Evolutionary conservation across 2,797 vertebrate genomes (phyloP).

Genomic region (Chrosomus eos): DNA sequence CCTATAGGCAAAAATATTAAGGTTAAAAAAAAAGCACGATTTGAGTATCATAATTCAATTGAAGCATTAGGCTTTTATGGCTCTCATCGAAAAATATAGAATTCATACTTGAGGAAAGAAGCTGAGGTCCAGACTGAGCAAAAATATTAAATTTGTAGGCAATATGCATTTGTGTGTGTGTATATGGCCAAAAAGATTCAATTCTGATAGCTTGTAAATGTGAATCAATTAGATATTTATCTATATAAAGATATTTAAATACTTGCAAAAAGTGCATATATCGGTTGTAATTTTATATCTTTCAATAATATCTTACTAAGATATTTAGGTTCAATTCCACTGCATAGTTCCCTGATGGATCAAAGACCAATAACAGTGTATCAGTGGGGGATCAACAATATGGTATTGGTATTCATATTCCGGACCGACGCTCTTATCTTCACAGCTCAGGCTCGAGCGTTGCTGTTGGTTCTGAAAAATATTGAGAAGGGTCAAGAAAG

Average conservation of each 20-base stretch:
- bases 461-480: neutral
- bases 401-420: neutral
- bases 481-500: neutral
- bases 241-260: neutral
- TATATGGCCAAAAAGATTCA: neutral
- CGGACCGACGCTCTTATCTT: neutral
- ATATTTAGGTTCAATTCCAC: neutral
- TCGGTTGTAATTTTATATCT: neutral
- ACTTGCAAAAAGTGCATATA: neutral
- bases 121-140: neutral
- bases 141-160: neutral
- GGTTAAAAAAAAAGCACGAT: too few relatives aligned
- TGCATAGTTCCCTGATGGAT: neutral
- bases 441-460: neutral
- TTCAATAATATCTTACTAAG: neutral
- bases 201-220: neutral
- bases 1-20: neutral
- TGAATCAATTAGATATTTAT: neutral
- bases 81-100: neutral
- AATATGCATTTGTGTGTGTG: neutral
- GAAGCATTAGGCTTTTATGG: neutral
- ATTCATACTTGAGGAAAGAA: neutral
- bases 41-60: neutral
- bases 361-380: too few relatives aligned
- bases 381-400: neutral